Percentiles rank a stretch among this genome's conserved stretches.
Conservation (phyloP, 1,140 invertebrate species). For the Delia radicum region DNA sequence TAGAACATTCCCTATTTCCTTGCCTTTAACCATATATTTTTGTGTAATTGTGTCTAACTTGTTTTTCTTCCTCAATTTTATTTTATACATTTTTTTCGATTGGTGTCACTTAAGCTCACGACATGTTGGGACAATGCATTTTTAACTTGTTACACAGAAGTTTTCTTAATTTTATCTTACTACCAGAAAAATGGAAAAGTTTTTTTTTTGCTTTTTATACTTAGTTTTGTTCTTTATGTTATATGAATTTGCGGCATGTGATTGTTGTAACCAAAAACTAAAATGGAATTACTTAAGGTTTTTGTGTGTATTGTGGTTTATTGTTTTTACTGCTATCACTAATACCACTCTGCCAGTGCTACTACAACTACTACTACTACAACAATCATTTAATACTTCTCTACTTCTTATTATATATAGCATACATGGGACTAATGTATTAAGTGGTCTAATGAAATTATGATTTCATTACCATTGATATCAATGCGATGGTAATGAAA, state of each 20-base stretch:
- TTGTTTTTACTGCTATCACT: background rate
- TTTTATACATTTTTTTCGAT: too few relatives aligned
- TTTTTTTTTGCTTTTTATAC: too few relatives aligned
- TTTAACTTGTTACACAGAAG: slow-evolving; percentile 40
- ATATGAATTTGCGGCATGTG: background rate
- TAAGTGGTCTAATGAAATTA: too few relatives aligned
- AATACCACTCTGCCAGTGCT: background rate
- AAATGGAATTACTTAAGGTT: slow-evolving; percentile 12
- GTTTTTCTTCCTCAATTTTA: background rate
- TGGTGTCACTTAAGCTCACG: background rate
- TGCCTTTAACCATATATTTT: background rate
- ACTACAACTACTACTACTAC: background rate
- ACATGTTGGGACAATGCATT: slow-evolving; percentile 41
- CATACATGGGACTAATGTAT: too few relatives aligned
- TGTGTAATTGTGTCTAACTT: background rate
- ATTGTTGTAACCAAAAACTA: slow-evolving; percentile 8
- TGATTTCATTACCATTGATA: too few relatives aligned
- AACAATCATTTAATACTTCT: background rate
- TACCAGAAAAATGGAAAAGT: background rate
- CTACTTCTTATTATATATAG: too few relatives aligned
- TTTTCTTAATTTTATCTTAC: background rate
- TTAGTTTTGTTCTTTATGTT: too few relatives aligned
- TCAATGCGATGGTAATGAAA: too few relatives aligned
- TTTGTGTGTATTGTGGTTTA: slow-evolving; percentile 6
- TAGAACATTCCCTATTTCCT: background rate